A percentile compares a stretch with the other conserved stretches of the same genome.
Conservation (phyloP, 2,888 invertebrate species). For the Vesta saturnalis region DNA sequence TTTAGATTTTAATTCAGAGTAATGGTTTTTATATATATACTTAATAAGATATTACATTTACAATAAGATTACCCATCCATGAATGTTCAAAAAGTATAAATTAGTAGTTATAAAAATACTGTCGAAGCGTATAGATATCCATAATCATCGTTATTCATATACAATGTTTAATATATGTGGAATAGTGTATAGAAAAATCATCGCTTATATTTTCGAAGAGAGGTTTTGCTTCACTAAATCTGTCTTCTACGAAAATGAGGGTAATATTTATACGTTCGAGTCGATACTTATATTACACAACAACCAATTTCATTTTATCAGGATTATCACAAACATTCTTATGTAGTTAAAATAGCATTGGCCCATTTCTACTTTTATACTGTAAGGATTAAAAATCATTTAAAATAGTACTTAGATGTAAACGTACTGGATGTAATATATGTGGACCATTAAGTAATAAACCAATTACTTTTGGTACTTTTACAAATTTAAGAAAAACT, state of each 20-base stretch:
- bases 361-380: constrained; percentile 54
- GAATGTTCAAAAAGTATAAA: constrained; percentile 31
- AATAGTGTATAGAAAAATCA: constrained; percentile 31
- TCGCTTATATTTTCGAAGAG: constrained; percentile 16
- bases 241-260: not conserved
- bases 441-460: constrained; percentile 54
- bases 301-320: not conserved
- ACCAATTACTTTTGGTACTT: constrained; percentile 31
- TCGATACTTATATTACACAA: not conserved
- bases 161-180: constrained; percentile 37
- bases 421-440: constrained; percentile 54
- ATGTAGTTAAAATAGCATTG: constrained; percentile 25
- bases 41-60: constrained; percentile 26
- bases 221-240: not conserved
- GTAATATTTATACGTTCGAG: not conserved
- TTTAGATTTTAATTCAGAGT: constrained; percentile 23
- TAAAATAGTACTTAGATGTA: constrained; percentile 35
- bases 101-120: constrained; percentile 18
- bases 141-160: constrained; percentile 37
- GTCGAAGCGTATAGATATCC: constrained; percentile 32
- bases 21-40: constrained; percentile 26
- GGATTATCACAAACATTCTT: not conserved
- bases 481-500: constrained; percentile 13
- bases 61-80: constrained; percentile 36
- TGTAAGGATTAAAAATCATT: constrained; percentile 33